Conservation (phyloP, 2,888 invertebrate species). For the Drosophila gaucha region DNA sequence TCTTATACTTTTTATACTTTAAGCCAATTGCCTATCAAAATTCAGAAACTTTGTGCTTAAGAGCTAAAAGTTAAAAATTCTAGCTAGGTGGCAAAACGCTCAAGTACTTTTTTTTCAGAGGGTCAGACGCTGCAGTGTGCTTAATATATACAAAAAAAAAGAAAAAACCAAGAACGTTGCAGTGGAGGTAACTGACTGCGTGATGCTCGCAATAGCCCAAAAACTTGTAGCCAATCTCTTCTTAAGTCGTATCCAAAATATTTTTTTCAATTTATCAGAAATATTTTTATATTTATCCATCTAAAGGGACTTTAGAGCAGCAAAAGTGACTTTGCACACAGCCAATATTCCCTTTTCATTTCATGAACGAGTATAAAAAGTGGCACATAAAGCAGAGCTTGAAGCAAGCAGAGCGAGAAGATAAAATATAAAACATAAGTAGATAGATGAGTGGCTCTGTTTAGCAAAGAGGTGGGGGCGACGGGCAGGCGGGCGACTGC, state of each 20-base stretch:
- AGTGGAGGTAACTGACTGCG: neutral
- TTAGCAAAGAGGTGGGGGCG: constrained; percentile 8
- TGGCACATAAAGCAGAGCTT: constrained; percentile 22
- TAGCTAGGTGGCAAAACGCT: constrained; percentile 4
- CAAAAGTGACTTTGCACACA: too few relatives aligned
- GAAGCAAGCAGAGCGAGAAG: constrained; percentile 35
- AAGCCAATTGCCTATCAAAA: too few relatives aligned
- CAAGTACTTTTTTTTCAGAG: constrained; percentile 5
- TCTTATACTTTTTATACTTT: too few relatives aligned
- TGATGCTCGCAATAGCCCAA: neutral
- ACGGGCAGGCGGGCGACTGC: constrained; percentile 1
- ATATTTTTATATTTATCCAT: too few relatives aligned
- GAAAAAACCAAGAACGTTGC: neutral
- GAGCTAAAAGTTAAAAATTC: constrained; percentile 7
- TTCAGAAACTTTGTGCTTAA: neutral
- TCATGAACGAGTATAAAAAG: neutral
- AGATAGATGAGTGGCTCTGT: constrained; percentile 64
- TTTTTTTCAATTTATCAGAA: too few relatives aligned
- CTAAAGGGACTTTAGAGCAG: too few relatives aligned
- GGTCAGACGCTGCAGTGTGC: constrained; percentile 25
- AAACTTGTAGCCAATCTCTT: too few relatives aligned
- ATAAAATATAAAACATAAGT: constrained; percentile 69
- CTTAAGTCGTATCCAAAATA: too few relatives aligned
- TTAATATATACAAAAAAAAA: constrained; percentile 36
- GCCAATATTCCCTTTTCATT: neutral